Conservation (phyloP, 2,888 invertebrate genomes). For the Clitarchus hookeri region DNA sequence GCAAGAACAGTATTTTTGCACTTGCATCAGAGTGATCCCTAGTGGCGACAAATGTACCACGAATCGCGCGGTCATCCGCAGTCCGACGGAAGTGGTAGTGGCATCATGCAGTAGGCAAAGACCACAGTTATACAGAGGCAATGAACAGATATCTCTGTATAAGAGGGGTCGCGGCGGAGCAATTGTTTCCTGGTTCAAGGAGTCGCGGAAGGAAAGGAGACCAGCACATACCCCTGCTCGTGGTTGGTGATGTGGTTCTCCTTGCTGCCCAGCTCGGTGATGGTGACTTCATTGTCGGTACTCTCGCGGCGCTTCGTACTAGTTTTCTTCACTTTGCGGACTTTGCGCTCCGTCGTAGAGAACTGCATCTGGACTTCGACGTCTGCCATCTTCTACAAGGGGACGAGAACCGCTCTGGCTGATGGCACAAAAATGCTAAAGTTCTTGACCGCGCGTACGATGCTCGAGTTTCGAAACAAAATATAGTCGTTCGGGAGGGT, state of each 20-base stretch:
- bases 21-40: too few relatives aligned
- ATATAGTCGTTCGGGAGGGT: too few relatives aligned
- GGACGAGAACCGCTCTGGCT: neutral
- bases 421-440: too few relatives aligned
- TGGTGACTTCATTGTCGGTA: conserved; percentile 71
- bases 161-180: neutral
- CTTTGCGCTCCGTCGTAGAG: conserved; percentile 81
- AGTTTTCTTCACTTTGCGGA: conserved; percentile 90
- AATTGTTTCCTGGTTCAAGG: conserved; percentile 29
- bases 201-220: conserved; percentile 45
- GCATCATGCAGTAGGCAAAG: too few relatives aligned
- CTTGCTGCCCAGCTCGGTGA: conserved; percentile 76
- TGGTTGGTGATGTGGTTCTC: conserved; percentile 67
- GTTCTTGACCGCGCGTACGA: too few relatives aligned
- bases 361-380: conserved; percentile 86
- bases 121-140: conserved; percentile 21
- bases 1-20: too few relatives aligned
- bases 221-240: conserved; percentile 85
- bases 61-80: too few relatives aligned
- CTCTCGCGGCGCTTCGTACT: conserved; percentile 71
- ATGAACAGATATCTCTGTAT: conserved; percentile 20
- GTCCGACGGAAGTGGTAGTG: too few relatives aligned
- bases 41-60: too few relatives aligned
- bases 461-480: too few relatives aligned
- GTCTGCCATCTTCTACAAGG: conserved; percentile 72